phyloP scores from a whole-genome alignment of 1,140 invertebrate species.

The Drosophila auraria region DNA sequence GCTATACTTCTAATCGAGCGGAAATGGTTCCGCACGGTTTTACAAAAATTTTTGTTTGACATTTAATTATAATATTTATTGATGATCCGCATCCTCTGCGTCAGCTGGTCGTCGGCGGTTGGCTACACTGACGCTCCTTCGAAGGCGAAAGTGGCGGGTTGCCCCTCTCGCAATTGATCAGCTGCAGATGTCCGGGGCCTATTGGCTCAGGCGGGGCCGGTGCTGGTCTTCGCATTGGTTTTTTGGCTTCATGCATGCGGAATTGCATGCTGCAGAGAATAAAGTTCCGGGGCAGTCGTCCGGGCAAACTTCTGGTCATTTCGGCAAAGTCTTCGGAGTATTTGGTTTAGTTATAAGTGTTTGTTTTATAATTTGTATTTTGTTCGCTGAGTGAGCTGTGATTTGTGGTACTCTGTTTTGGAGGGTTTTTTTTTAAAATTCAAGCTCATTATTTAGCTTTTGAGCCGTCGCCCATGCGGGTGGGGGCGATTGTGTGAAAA shows the following conservation, averaged over 20 bases:
- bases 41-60: neutral
- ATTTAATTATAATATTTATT: neutral
- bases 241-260: neutral
- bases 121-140: slow-evolving; percentile 7
- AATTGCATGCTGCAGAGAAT: neutral
- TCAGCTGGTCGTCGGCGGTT: slow-evolving; percentile 25
- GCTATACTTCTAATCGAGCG: too few relatives aligned
- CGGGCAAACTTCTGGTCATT: slow-evolving; percentile 9
- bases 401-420: slow-evolving; percentile 3
- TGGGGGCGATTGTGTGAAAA: slow-evolving; percentile 1
- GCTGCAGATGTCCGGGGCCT: slow-evolving; percentile 21
- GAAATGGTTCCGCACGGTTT: neutral
- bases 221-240: slow-evolving; percentile 11
- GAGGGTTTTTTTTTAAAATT: slow-evolving; percentile 15
- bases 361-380: neutral
- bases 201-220: slow-evolving; percentile 15
- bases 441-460: slow-evolving; percentile 12
- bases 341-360: neutral
- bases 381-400: slow-evolving; percentile 15
- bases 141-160: slow-evolving; percentile 9
- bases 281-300: slow-evolving; percentile 7
- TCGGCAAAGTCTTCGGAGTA: neutral
- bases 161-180: neutral
- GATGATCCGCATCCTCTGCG: slow-evolving; percentile 3
- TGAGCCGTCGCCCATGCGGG: slow-evolving; percentile 15